Conservation (phyloP, 2,888 invertebrate genomes). For the Dastarcus helophoroides region DNA sequence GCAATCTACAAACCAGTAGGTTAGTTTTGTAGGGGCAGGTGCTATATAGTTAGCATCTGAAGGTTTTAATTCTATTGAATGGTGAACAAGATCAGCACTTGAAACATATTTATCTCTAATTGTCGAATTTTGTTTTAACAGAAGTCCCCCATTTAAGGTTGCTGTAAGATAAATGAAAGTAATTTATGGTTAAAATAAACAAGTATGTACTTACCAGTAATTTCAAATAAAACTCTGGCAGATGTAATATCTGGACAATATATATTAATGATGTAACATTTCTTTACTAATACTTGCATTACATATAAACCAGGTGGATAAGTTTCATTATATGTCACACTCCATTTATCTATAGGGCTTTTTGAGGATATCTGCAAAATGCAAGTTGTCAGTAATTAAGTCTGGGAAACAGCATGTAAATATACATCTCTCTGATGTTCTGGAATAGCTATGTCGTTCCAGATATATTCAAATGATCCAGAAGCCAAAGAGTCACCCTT, state of each 20-base stretch:
- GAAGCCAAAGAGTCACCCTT: constrained; percentile 33
- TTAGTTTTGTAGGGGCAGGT: constrained; percentile 45
- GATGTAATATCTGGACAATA: constrained; percentile 34
- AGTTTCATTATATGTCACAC: constrained; percentile 43
- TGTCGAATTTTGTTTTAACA: constrained; percentile 52
- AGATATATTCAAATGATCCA: constrained; percentile 44
- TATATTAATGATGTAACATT: constrained; percentile 33
- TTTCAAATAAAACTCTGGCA: constrained; percentile 31
- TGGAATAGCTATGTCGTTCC: constrained; percentile 50
- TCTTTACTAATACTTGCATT: constrained; percentile 43
- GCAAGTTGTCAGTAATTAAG: neutral
- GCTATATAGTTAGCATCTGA: constrained; percentile 50
- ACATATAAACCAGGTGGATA: constrained; percentile 50
- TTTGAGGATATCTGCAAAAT: constrained; percentile 4
- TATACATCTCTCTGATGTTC: constrained; percentile 40
- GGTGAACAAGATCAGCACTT: constrained; percentile 45
- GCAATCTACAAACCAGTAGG: constrained; percentile 76
- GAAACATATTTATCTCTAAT: constrained; percentile 51
- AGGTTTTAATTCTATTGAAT: constrained; percentile 45
- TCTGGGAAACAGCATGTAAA: constrained; percentile 6
- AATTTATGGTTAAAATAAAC: neutral
- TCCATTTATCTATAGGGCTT: constrained; percentile 45
- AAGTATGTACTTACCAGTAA: constrained; percentile 39
- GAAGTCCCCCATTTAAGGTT: constrained; percentile 55
- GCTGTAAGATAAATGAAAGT: constrained; percentile 42